Evolutionary conservation across 2,113 vertebrate species (phyloP).

Genomic region (Salvelinus namaycush): DNA sequence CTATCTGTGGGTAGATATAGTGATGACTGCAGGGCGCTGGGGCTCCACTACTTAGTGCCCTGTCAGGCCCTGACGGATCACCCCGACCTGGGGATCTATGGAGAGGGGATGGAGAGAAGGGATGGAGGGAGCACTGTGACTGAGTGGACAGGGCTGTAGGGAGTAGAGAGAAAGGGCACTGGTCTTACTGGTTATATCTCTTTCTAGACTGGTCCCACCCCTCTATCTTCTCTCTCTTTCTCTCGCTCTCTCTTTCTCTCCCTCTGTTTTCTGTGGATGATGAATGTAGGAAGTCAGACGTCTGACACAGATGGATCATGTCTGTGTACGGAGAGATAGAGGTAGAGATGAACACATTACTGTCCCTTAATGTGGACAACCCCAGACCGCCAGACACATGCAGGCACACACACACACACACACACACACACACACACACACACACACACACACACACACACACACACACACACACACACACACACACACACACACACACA

Average conservation of each 20-base stretch:
- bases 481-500: constrained; percentile 50
- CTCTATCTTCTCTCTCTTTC: no score
- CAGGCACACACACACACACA: constrained; percentile 2
- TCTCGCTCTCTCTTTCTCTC: no score
- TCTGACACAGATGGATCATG: constrained; percentile 98
- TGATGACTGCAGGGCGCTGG: constrained; percentile 74
- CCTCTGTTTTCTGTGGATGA: constrained; percentile 78
- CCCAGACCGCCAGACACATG: constrained; percentile 39
- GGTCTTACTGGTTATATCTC: no score
- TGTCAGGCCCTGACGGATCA: constrained; percentile 88
- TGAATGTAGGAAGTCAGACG: constrained; percentile 89
- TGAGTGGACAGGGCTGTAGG: constrained; percentile 36
- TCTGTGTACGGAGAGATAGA: constrained; percentile 87
- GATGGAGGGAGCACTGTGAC: constrained; percentile 5
- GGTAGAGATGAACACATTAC: constrained; percentile 99
- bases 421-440: constrained; percentile 48
- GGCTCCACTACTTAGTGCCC: constrained; percentile 74
- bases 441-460: constrained; percentile 62
- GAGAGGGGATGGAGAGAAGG: constrained; percentile 26
- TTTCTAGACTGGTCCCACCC: no score
- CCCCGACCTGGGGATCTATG: constrained; percentile 77
- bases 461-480: constrained; percentile 65
- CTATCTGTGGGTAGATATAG: constrained; percentile 77
- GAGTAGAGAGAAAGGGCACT: constrained; percentile 23
- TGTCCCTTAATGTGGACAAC: constrained; percentile 92